Percentiles rank a stretch among this genome's conserved stretches.
Conservation (phyloP, 2,113 vertebrate genomes). For the Cinclus mexicanus region DNA sequence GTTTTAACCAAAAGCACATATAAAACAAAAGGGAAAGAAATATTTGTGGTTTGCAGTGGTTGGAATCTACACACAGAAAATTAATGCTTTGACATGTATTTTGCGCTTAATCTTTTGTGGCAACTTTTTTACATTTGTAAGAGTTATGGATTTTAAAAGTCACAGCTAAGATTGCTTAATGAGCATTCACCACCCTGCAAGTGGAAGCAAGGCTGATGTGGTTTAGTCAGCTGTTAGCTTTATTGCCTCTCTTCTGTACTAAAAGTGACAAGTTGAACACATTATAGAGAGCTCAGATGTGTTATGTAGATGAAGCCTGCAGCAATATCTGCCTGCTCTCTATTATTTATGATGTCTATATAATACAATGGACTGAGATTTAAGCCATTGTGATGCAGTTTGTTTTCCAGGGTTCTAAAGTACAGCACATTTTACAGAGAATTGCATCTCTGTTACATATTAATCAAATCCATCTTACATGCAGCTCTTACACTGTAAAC, state of each 20-base stretch:
- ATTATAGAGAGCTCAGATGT: constrained; percentile 87
- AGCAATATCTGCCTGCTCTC: constrained; percentile 85
- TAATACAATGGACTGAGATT: constrained; percentile 86
- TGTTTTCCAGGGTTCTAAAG: constrained; percentile 84
- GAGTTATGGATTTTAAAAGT: constrained; percentile 86
- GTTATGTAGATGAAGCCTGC: constrained; percentile 87
- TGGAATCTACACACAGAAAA: constrained; percentile 59
- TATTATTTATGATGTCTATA: constrained; percentile 89
- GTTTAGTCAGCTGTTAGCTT: constrained; percentile 85
- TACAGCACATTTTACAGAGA: constrained; percentile 84
- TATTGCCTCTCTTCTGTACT: constrained; percentile 84
- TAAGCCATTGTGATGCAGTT: constrained; percentile 85
- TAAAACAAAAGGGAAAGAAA: constrained; percentile 64
- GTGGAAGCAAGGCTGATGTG: constrained; percentile 77
- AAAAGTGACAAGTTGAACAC: constrained; percentile 87
- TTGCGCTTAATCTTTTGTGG: constrained; percentile 80
- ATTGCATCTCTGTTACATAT: constrained; percentile 86
- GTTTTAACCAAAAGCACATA: constrained; percentile 55
- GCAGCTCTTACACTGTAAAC: constrained; percentile 82
- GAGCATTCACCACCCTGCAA: constrained; percentile 79
- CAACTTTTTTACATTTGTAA: constrained; percentile 84
- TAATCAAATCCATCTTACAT: constrained; percentile 83
- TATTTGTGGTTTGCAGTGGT: constrained; percentile 56
- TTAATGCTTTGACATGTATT: constrained; percentile 76
- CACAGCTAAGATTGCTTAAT: constrained; percentile 85